Base-by-base conservation (phyloP, 2,888 invertebrate species). In the Miltochrista miniata region DNA sequence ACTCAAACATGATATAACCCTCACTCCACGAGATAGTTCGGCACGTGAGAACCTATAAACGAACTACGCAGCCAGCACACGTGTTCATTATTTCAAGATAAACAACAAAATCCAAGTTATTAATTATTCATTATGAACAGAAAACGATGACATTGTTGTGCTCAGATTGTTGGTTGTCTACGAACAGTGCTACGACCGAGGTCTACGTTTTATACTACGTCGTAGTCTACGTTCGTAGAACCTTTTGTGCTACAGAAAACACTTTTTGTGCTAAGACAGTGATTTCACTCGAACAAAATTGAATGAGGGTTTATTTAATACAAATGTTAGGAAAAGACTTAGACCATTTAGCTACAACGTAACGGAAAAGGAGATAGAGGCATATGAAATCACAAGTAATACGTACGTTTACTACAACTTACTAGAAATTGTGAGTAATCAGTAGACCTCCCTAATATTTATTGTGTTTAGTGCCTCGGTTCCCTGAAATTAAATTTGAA, bases 121-220 rank as follows among this genome's bases (percentile, higher is more conserved):
- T 45, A 30, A 45, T 24, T n/a, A n/a, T 24, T 24, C 2, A 24
- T 11, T n/a, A 30, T 14, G 24, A 39, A 31, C 24, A 40, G 8
- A 15, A 9, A 18, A 36, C 40, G 9, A 31, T 30, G 41, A 48
- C 29, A 48, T 54, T 46, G 48, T 43, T 24, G 18, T 54, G 50
- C 49, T 36, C 14, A 33, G 31, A 39, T 18, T 47, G 30, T 34
- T 29, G 40, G 24, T 10, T 37, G 24, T 24, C 48, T 56, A 59
- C 57, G 51, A n/a, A 43, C 11, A 29, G 9, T 43, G 48, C 56
- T 55, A 56, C 62, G 49, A 7, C 36, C 52, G 56, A 61, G 54
- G 37, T 68, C 59, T 59, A 56, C 55, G 51, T 40, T 53, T 60
- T 52, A 47, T 29, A 53, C 53, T 68, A 56, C 65, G 49, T 13